These are phyloP conservation scores for Pundamilia nyererei DNA, from an alignment of 2,113 vertebrate species.

Conservation along the genomic window DNA sequence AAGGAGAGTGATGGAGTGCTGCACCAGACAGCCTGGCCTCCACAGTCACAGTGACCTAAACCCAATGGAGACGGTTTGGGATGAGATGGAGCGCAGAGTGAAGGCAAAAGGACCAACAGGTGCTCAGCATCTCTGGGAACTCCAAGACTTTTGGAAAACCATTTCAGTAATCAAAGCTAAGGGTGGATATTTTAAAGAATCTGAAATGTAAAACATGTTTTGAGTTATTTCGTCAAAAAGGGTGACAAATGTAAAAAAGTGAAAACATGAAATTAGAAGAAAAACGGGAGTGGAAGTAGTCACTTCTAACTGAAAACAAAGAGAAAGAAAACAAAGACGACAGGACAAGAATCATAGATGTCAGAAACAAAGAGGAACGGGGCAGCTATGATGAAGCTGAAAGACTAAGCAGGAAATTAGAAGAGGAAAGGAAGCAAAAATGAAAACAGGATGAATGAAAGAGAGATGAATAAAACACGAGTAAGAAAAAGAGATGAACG, in stretches of 20 bases:
- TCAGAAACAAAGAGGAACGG: background rate
- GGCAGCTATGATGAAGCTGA: background rate
- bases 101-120: rapidly evolving
- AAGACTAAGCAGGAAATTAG: background rate
- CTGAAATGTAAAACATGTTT: background rate
- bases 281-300: background rate
- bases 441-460: background rate
- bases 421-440: background rate
- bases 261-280: background rate
- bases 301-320: background rate
- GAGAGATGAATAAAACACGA: background rate
- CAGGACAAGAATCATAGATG: background rate
- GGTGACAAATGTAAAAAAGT: background rate
- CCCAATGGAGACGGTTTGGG: background rate
- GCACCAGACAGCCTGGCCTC: too few relatives aligned
- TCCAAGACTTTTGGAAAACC: background rate
- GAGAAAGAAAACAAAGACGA: background rate
- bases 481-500: background rate
- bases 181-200: background rate
- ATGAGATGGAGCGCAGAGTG: background rate
- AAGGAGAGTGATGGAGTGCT: too few relatives aligned
- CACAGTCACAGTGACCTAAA: background rate
- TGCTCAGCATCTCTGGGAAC: background rate
- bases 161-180: background rate
- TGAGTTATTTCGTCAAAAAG: background rate